Base-by-base conservation (phyloP, 1,140 invertebrate species). In the Tetramorium simillimum region DNA sequence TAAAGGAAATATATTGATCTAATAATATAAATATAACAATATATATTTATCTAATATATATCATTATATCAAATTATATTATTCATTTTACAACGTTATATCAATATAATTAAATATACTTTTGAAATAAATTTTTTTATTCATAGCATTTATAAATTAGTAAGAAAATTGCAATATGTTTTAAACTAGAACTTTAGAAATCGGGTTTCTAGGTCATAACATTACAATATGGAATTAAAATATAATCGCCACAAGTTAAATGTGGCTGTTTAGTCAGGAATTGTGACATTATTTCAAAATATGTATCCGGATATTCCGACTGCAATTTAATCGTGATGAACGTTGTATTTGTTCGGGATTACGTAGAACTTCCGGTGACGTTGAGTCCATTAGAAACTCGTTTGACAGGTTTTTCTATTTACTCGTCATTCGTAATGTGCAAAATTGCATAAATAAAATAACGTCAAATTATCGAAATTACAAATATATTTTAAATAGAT, bases 281-380 rank as follows among this genome's bases (percentile, higher is more conserved):
- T 12, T 24, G 5, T 65, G 24, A 51, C n/a, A 62, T 33, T 16
- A 51, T 33, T 37, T 37, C 46, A 78, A 46, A 51, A 65, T 14
- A 21, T 53, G 7, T 37, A 24, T 80, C n/a, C 46, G 62, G 62
- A 67, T 53, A 24, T 80, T 67, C 43, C 28, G 62, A 67, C 12
- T 37, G 46, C 43, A 51, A 67, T 80, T 80, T 40, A 67, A 9
- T 37, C 3, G 12, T 53, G 51, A 80, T 67, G 60, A 37, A 51
- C 33, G 77, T 33, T 33, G 3, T 67, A n/a, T 80, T 51, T 67
- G 60, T 67, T 33, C 49, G 33, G 46, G 28, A 67, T 53, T 80
- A 80, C 60, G 28, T 67, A n/a, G 7, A 80, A 37, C 40, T 80
- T 80, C 77, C 62, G 62, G 28, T 63, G 43, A 78, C 43, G 12